Evolutionary conservation across 2,888 invertebrate genomes (phyloP).

Genomic region (Epinotia ramella): DNA sequence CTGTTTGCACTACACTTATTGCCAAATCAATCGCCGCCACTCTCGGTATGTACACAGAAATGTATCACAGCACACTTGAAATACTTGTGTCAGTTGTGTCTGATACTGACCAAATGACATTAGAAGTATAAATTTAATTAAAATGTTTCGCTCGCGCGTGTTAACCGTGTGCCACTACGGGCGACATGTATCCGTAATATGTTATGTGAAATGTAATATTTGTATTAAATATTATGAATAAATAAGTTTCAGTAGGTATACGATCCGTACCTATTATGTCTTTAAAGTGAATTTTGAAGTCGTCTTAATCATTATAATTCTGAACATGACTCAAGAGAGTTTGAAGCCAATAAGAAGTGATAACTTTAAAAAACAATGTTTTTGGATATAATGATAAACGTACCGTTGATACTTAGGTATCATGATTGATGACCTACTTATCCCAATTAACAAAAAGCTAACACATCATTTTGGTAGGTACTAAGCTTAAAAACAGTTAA

Average conservation of each 20-base stretch:
- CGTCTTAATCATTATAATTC: neutral
- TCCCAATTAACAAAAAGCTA: no score
- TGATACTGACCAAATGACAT: neutral
- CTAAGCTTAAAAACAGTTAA: no score
- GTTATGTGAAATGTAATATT: no score
- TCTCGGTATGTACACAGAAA: neutral
- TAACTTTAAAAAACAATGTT: neutral
- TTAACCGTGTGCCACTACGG: no score
- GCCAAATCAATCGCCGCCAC: slow-evolving; percentile 18
- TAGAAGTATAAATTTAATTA: neutral
- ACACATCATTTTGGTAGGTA: no score
- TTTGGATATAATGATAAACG: no score
- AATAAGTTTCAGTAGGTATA: no score
- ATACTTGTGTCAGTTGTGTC: neutral
- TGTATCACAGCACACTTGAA: neutral
- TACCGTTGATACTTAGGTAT: no score
- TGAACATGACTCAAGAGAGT: neutral
- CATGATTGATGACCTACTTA: no score
- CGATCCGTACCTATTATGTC: neutral
- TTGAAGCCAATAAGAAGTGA: neutral
- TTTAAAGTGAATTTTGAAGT: neutral
- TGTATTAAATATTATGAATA: no score
- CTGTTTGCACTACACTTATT: slow-evolving; percentile 29
- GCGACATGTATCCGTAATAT: no score
- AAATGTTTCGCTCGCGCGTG: no score